Percentiles rank a stretch among this genome's conserved stretches.
Conservation (phyloP, 2,113 vertebrate species). For the Psophia crepitans region DNA sequence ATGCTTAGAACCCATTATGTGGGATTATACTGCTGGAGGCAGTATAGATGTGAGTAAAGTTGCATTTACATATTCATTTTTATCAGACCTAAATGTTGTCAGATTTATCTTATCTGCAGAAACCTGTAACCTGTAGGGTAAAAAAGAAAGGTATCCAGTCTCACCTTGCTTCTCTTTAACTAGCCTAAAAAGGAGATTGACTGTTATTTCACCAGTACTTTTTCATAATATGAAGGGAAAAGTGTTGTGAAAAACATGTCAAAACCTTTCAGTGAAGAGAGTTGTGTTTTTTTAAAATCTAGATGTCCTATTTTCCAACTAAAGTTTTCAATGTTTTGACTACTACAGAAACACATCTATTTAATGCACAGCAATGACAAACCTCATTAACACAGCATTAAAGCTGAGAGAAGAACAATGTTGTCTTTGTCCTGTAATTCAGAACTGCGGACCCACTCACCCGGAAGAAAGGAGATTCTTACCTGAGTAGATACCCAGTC, state of each 20-base stretch:
- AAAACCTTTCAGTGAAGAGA: neutral
- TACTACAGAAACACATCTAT: neutral
- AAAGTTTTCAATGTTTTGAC: neutral
- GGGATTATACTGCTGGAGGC: neutral
- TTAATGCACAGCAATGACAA: neutral
- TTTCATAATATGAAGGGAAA: neutral
- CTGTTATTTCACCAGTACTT: neutral
- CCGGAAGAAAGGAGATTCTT: neutral
- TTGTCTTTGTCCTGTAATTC: neutral
- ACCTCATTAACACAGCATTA: neutral
- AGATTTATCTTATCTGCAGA: neutral
- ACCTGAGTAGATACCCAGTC: constrained; percentile 85
- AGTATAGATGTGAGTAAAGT: neutral
- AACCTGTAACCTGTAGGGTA: neutral
- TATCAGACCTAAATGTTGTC: neutral
- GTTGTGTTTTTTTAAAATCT: neutral
- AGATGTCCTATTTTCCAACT: neutral
- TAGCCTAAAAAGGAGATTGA: neutral
- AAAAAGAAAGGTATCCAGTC: neutral
- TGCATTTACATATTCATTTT: neutral
- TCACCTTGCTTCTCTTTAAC: neutral
- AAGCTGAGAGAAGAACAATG: accelerated
- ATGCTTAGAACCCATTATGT: neutral
- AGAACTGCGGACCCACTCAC: neutral
- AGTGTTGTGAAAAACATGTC: neutral